Conservation (phyloP, 35 echinoderm and acorn worm genomes). For the Acanthaster planci region DNA sequence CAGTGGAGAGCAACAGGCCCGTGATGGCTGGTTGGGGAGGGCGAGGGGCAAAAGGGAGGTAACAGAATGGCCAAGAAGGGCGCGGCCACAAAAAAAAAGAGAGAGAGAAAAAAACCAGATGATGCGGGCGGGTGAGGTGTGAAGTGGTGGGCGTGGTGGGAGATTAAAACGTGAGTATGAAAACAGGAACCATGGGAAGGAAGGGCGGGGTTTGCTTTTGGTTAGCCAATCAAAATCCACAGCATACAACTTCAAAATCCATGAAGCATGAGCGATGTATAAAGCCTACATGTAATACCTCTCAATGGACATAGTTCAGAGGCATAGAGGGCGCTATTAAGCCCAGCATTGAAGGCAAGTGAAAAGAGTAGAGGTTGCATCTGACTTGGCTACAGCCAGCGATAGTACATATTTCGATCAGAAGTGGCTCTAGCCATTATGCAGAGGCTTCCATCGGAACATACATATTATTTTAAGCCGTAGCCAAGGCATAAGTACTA, state of each 20-base stretch:
- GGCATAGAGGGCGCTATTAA: too few relatives aligned
- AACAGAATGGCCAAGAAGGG: background rate
- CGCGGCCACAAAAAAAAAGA: background rate
- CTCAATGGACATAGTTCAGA: too few relatives aligned
- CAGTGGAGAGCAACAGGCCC: constrained; percentile 93
- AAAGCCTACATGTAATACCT: too few relatives aligned
- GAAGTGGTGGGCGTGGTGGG: background rate
- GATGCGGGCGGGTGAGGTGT: background rate
- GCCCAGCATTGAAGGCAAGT: too few relatives aligned
- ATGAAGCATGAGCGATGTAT: too few relatives aligned
- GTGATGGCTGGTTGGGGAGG: constrained; percentile 81
- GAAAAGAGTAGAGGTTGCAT: too few relatives aligned
- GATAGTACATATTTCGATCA: too few relatives aligned
- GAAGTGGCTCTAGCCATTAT: too few relatives aligned
- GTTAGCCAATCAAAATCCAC: background rate
- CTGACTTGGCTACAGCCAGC: too few relatives aligned
- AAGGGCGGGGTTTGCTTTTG: background rate
- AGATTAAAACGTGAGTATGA: background rate
- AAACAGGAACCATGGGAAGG: background rate
- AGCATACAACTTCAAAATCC: background rate
- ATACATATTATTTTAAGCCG: too few relatives aligned
- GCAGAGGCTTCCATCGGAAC: too few relatives aligned
- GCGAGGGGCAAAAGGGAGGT: constrained; percentile 18
- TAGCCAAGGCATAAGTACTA: too few relatives aligned
- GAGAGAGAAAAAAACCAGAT: background rate